phyloP scores from a whole-genome alignment of 2,113 vertebrate species.

The Chitala chitala region DNA sequence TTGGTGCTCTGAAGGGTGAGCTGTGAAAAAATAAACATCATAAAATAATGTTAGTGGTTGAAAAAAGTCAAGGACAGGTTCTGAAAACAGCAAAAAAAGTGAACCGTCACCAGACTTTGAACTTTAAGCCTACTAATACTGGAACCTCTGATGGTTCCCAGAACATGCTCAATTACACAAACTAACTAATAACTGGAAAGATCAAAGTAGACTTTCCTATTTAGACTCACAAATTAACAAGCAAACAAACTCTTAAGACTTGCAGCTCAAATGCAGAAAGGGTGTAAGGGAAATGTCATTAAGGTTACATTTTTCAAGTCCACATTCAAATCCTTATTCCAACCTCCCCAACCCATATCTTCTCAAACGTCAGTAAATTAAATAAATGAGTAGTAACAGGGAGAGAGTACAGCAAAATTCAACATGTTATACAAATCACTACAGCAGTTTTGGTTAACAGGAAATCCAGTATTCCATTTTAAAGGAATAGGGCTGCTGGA shows the following conservation, averaged over 20 bases:
- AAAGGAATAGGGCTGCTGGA: no score
- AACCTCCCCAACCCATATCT: neutral
- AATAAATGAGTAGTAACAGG: no score
- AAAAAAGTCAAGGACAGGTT: neutral
- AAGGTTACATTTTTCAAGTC: neutral
- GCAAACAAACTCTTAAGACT: neutral
- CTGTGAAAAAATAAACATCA: conserved; percentile 61
- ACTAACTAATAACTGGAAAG: neutral
- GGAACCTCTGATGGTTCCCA: neutral
- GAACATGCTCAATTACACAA: neutral
- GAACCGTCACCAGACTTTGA: neutral
- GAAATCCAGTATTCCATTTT: no score
- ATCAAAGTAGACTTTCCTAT: neutral
- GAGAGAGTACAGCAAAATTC: no score
- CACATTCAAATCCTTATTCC: neutral
- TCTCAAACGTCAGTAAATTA: no score
- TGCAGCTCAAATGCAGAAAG: neutral
- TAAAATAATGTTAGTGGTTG: neutral
- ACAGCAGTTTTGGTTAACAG: no score
- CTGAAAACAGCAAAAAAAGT: neutral
- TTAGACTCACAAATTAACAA: neutral
- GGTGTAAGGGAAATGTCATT: neutral
- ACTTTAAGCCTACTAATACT: neutral
- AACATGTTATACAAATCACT: no score
- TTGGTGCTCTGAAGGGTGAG: conserved; percentile 93